Evolutionary conservation across 2,797 vertebrate genomes (phyloP).

Genomic region (Pelochelys cantorii): DNA sequence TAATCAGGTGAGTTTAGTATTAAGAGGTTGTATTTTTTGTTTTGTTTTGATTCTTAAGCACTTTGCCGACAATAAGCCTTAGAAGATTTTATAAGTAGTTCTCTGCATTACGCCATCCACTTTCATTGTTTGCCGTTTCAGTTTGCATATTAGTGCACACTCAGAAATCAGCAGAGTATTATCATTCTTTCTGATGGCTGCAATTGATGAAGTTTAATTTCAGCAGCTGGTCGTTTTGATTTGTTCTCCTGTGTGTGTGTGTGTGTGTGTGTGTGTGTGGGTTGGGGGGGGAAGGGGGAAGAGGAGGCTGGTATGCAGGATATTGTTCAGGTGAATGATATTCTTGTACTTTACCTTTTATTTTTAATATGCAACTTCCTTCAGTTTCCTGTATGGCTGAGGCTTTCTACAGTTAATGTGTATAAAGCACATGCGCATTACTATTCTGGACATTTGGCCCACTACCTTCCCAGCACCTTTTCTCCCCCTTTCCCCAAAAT

Average conservation of each 20-base stretch:
- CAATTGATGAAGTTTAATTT: not conserved
- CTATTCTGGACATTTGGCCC: not conserved
- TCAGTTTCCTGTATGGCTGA: not conserved
- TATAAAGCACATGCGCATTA: not conserved
- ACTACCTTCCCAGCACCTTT: not conserved
- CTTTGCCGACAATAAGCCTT: not conserved
- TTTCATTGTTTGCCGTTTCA: not conserved
- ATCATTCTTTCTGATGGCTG: not conserved
- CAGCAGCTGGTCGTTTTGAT: not conserved
- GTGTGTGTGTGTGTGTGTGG: not conserved
- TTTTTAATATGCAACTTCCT: not conserved
- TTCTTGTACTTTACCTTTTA: not conserved
- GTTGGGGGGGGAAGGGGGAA: not conserved
- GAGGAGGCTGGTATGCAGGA: not conserved
- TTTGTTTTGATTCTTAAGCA: not conserved
- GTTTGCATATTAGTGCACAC: not conserved
- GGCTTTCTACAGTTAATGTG: constrained; percentile 37
- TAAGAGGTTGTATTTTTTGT: not conserved
- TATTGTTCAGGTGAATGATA: not conserved
- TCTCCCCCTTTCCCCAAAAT: not conserved
- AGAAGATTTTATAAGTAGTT: not conserved
- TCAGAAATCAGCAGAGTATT: not conserved
- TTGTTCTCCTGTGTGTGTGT: not conserved
- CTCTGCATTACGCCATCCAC: not conserved
- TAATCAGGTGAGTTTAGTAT: constrained; percentile 79